Conservation (phyloP, 1,140 invertebrate species). For the Drosophila melanogaster region DNA sequence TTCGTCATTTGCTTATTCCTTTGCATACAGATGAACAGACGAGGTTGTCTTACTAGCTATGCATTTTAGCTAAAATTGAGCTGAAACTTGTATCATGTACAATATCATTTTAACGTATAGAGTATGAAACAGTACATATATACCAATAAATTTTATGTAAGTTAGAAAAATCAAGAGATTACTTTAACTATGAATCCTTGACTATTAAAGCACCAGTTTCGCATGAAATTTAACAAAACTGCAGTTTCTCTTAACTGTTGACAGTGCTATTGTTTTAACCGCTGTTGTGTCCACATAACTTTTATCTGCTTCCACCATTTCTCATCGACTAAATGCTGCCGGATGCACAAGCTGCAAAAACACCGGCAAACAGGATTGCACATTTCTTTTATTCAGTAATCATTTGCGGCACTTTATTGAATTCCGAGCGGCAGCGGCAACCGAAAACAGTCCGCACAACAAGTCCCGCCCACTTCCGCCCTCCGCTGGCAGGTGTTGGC, state of each 20-base stretch:
- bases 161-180: no score
- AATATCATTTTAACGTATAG: no score
- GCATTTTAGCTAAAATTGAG: not conserved
- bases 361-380: conserved; percentile 49
- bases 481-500: conserved; percentile 53
- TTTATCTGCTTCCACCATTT: conserved; percentile 20
- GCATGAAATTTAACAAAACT: not conserved
- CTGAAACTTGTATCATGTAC: not conserved
- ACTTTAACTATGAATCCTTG: no score
- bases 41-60: not conserved
- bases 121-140: no score
- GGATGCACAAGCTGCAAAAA: conserved; percentile 55
- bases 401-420: conserved; percentile 71
- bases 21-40: not conserved
- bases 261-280: conserved; percentile 9
- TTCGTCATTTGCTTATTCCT: conserved; percentile 38
- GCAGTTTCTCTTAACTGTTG: not conserved
- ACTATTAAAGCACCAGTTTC: no score
- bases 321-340: conserved; percentile 45
- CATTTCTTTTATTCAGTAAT: conserved; percentile 62
- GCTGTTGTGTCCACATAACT: conserved; percentile 23
- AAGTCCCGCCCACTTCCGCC: conserved; percentile 28
- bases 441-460: conserved; percentile 47
- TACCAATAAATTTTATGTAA: no score
- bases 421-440: conserved; percentile 41